A percentile compares a stretch with the other conserved stretches of the same genome.
phyloP scores from a whole-genome alignment of 2,797 vertebrate genomes.

The Carduelis carduelis region DNA sequence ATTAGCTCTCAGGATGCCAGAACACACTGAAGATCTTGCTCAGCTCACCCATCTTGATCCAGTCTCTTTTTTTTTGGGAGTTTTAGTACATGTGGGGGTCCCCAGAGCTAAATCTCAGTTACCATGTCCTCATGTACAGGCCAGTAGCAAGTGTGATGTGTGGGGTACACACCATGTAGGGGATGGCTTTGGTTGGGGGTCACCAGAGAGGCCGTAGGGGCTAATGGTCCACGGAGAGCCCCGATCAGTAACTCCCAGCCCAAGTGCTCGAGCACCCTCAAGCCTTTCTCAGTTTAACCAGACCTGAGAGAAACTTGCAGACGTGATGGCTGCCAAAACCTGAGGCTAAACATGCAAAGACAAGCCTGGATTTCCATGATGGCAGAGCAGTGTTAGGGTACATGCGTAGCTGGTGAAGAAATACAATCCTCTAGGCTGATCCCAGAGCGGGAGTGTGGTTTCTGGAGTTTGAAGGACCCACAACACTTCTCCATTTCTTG shows the following conservation, averaged over 20 bases:
- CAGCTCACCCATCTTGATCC: not conserved
- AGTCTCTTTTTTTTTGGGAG: not conserved
- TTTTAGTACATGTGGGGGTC: accelerated
- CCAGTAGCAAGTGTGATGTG: not conserved
- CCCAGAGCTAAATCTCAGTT: not conserved
- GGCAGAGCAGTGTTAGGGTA: not conserved
- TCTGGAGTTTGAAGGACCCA: not conserved
- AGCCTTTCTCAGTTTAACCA: not conserved
- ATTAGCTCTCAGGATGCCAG: not conserved
- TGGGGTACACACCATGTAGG: accelerated
- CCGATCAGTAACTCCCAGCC: accelerated
- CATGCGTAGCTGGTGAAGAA: accelerated
- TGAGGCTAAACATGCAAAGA: not conserved
- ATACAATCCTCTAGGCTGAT: accelerated
- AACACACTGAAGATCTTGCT: not conserved
- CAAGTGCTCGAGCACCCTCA: not conserved
- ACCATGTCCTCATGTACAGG: not conserved
- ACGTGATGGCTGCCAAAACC: not conserved
- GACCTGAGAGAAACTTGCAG: not conserved
- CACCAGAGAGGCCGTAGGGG: not conserved
- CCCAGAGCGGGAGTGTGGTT: not conserved
- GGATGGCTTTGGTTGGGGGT: not conserved
- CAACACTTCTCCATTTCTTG: not conserved
- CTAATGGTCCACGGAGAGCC: accelerated
- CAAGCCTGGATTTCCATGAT: not conserved